A percentile compares a stretch with the other conserved stretches of the same genome.
These are phyloP conservation scores for Amiota mariae DNA, from an alignment of 2,888 invertebrate species.

Conservation along the genomic window DNA sequence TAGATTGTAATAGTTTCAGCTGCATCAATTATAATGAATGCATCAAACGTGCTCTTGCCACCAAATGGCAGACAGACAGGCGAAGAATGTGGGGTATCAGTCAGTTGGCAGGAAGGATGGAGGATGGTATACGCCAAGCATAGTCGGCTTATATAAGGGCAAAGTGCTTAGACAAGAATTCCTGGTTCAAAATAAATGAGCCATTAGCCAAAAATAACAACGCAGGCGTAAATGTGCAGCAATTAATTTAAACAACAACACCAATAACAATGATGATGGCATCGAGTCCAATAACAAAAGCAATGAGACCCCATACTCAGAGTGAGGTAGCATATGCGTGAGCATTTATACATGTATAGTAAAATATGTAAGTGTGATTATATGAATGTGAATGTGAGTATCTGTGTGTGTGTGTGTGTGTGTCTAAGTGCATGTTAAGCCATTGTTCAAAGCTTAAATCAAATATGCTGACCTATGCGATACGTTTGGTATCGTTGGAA, in stretches of 20 bases:
- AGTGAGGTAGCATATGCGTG: not conserved
- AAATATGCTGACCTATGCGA: constrained; percentile 7
- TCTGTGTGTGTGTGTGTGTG: not conserved
- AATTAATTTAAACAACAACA: constrained; percentile 19
- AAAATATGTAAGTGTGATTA: not conserved
- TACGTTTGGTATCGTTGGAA: not conserved
- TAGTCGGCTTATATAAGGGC: too few species aligned
- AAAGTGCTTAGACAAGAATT: too few species aligned
- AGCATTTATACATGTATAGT: too few species aligned
- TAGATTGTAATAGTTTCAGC: constrained; percentile 17
- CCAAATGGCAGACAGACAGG: too few species aligned
- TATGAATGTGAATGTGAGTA: not conserved
- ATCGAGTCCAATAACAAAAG: not conserved
- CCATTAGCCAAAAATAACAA: constrained; percentile 31
- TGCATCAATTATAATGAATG: not conserved
- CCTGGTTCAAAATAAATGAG: constrained; percentile 16
- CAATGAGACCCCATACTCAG: not conserved
- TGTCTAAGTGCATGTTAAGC: constrained; percentile 23
- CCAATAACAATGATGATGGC: not conserved
- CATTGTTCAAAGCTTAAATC: not conserved
- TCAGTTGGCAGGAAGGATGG: not conserved
- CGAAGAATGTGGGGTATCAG: not conserved
- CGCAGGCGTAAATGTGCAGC: constrained; percentile 18
- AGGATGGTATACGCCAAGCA: too few species aligned
- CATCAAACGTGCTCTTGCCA: not conserved